Conservation (phyloP, 2,797 vertebrate species). For the Masticophis lateralis region DNA sequence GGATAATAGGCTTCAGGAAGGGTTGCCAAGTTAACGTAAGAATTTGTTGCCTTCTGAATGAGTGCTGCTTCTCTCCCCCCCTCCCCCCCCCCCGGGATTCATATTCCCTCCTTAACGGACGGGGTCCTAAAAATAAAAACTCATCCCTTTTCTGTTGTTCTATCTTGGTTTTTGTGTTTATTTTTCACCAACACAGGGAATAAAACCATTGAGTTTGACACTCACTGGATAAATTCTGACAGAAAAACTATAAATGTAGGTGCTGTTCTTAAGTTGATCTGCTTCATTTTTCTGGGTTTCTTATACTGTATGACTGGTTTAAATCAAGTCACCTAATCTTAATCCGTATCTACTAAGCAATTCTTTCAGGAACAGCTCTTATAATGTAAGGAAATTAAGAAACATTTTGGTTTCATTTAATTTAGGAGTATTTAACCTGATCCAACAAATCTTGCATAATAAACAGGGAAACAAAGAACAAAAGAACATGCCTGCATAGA, state of each 20-base stretch:
- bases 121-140: not conserved
- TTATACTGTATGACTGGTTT: not conserved
- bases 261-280: constrained; percentile 22
- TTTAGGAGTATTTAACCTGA: constrained; percentile 1
- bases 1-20: not conserved
- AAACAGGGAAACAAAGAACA: not conserved
- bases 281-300: not conserved
- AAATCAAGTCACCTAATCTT: not conserved
- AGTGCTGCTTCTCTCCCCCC: rapidly evolving
- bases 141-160: not conserved
- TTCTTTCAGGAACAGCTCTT: constrained; percentile 1
- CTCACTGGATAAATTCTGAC: not conserved
- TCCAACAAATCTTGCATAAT: not conserved
- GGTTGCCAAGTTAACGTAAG: not conserved
- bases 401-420: not conserved
- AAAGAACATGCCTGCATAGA: not conserved
- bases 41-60: not conserved
- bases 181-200: not conserved
- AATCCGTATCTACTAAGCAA: not conserved
- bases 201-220: not conserved
- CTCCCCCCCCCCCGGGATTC: too few species aligned
- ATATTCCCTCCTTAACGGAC: too few species aligned
- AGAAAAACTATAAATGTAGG: not conserved
- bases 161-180: not conserved
- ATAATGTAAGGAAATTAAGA: not conserved